A percentile compares a stretch with the other conserved stretches of the same genome.
Conservation (phyloP, 2,113 vertebrate genomes). For the Macrotis lagotis region DNA sequence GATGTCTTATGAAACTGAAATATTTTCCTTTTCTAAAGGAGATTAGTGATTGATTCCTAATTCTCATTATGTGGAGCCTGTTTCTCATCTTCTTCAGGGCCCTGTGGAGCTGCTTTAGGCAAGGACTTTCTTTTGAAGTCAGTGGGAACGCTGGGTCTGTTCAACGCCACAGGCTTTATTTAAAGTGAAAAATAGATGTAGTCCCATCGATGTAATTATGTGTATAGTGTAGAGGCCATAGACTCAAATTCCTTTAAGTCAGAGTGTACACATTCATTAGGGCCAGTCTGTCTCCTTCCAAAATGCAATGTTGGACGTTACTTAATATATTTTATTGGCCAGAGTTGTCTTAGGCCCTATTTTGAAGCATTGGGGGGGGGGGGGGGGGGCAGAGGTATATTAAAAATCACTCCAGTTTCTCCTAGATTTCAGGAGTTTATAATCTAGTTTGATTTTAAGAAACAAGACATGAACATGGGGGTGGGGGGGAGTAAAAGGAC, state of each 20-base stretch:
- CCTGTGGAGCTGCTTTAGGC: slow-evolving; percentile 42
- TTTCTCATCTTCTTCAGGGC: slow-evolving; percentile 38
- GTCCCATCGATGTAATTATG: not conserved
- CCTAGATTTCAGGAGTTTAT: not conserved
- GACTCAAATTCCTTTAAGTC: slow-evolving; percentile 24
- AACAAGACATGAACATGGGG: not conserved
- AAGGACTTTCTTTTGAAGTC: slow-evolving; percentile 69
- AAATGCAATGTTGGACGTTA: not conserved
- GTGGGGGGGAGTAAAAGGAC: not conserved
- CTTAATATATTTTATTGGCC: not conserved
- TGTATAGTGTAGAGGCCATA: not conserved
- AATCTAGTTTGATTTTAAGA: not conserved
- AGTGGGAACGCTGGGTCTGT: slow-evolving; percentile 47
- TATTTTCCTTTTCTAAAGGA: not conserved
- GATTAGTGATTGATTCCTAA: not conserved
- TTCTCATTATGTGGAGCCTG: slow-evolving; percentile 51
- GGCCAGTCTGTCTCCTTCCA: not conserved
- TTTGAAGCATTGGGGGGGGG: not conserved
- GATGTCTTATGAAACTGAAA: not conserved
- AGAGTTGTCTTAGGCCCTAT: not conserved
- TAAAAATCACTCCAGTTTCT: not conserved
- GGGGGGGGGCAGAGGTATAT: not conserved
- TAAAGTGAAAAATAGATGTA: slow-evolving; percentile 36
- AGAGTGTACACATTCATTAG: slow-evolving; percentile 27
- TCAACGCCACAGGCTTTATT: slow-evolving; percentile 17